Evolutionary conservation across 2,797 vertebrate species (phyloP), one percentile per base, ranked within the genome.

Genomic region (Hydrocynus forskahlii): DNA sequence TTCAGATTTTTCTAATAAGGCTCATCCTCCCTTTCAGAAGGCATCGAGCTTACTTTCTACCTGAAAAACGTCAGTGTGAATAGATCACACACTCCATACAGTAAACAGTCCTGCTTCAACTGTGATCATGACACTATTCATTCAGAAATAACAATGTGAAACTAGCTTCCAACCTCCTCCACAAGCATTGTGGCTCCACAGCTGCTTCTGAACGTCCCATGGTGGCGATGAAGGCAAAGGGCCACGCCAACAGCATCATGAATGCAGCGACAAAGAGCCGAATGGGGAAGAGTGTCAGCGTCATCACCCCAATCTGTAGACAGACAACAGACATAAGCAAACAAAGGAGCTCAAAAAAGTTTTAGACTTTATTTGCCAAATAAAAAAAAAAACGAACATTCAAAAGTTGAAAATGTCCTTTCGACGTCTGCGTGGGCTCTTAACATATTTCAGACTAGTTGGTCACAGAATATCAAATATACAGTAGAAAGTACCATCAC

Each of bases 201-300:
- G 90, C 92, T 76, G 90, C 92, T 79, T 97, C 97, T 0, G 94
- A 92, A 80, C 94, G 93, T 70, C 97, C 96, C 87, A 97, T 89
- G 16, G 96, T 94, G 72, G 97, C 96, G 79, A 97, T 68, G 81
- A 99, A 97, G 0, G 97, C 97, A 80, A 99, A 95, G 80, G 97
- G 97, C 98, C 98, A 99, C 80, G 97, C 98, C 87, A 99, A 90
- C 81, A 99, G 91, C 98, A 99, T 99, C 98, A 98, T 97, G 90
- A 96, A 97, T 64, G 96, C 96, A 29, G 97, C 97, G 2, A 97
- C 91, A 84, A 98, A 93, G 23, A 99, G 96, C 75, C 98, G 96
- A 86, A 99, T 88, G 7, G 98, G 98, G 89, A 99, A 99, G 48
- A 99, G 91, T 0, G 98, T 99, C 92, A 99, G 90, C 7, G 97